Percentiles rank a stretch among this genome's conserved stretches.
phyloP scores from a whole-genome alignment of 2,797 vertebrate species.

The Gymnothorax javanicus region DNA sequence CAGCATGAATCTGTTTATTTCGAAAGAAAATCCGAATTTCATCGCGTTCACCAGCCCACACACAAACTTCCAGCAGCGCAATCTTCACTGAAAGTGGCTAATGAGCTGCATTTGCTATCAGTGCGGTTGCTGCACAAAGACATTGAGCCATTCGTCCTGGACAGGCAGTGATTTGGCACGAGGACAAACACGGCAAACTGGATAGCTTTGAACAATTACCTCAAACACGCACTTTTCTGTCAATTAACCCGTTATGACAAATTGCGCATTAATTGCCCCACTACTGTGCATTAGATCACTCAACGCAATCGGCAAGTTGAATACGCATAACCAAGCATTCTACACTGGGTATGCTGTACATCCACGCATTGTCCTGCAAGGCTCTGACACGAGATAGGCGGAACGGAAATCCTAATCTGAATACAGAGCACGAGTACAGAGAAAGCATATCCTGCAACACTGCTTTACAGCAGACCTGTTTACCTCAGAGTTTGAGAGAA shows the following conservation, averaged over 20 bases:
- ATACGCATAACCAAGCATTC: background rate
- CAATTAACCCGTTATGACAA: background rate
- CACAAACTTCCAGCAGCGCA: conserved; percentile 20
- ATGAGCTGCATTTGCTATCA: background rate
- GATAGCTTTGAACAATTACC: background rate
- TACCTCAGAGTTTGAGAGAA: conserved; percentile 27
- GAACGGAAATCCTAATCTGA: background rate
- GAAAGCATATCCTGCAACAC: background rate
- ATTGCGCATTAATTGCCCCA: background rate
- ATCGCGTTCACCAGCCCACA: background rate
- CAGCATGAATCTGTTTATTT: background rate
- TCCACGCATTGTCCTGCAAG: background rate
- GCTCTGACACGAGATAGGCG: background rate
- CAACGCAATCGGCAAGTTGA: background rate
- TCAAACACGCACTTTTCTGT: background rate
- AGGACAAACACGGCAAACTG: background rate
- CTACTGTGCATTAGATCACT: background rate
- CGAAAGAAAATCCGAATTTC: background rate
- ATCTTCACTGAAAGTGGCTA: conserved; percentile 10
- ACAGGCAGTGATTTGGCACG: background rate
- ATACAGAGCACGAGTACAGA: background rate
- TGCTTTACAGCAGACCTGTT: background rate
- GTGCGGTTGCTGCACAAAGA: conserved; percentile 11
- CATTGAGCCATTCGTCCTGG: background rate
- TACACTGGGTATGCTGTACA: background rate